Conservation (phyloP, 2,113 vertebrate genomes). For the Dunckerocampus dactyliophorus region DNA sequence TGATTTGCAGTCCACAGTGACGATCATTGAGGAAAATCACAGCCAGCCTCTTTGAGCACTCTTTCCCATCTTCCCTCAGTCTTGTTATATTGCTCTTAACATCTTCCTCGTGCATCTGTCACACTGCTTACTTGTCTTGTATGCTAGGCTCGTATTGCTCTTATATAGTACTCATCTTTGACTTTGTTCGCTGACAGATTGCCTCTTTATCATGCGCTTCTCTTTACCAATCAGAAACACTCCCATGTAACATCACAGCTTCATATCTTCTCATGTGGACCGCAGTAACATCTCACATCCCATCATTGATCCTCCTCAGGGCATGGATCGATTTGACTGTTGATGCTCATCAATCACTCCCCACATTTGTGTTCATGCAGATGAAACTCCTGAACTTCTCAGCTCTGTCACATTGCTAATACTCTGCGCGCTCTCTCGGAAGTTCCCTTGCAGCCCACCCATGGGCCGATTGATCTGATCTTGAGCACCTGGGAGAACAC, state of each 20-base stretch:
- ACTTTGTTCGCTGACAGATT: background rate
- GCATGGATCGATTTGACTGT: constrained; percentile 18
- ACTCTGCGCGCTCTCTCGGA: too few relatives aligned
- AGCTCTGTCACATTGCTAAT: too few relatives aligned
- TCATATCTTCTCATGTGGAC: constrained; percentile 21
- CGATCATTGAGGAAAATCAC: constrained; percentile 7
- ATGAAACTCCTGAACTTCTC: too few relatives aligned
- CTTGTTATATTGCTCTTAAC: constrained; percentile 19
- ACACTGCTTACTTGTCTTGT: background rate
- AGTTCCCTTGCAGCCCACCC: too few relatives aligned
- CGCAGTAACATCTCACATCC: background rate
- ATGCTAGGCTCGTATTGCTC: too few relatives aligned
- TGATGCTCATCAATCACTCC: constrained; percentile 1
- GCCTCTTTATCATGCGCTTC: constrained; percentile 1
- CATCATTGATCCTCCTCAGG: constrained; percentile 16
- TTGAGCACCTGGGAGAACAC: too few relatives aligned
- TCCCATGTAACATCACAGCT: constrained; percentile 9
- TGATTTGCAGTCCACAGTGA: constrained; percentile 28
- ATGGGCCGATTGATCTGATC: too few relatives aligned
- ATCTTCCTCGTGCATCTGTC: constrained; percentile 8
- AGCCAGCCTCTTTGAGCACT: constrained; percentile 7
- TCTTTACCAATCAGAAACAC: constrained; percentile 14
- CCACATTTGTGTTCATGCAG: too few relatives aligned
- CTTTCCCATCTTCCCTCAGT: background rate
- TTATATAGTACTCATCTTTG: constrained; percentile 13